These are phyloP conservation scores for Cyclophora punctaria DNA, from an alignment of 2,888 invertebrate species.

Conservation along the genomic window DNA sequence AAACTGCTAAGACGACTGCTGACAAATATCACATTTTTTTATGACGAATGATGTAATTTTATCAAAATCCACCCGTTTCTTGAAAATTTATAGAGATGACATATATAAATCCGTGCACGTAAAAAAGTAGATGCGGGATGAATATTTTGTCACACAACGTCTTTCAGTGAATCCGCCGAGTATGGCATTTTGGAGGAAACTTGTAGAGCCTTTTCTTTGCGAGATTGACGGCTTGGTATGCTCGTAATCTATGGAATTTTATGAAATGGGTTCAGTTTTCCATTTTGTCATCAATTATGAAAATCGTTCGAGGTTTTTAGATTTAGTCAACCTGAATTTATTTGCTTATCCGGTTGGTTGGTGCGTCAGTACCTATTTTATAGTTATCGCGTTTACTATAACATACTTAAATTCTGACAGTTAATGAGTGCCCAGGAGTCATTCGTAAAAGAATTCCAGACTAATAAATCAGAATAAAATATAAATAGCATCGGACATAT, in stretches of 20 bases:
- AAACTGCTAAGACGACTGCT: too few relatives aligned
- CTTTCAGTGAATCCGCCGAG: slow-evolving; percentile 1
- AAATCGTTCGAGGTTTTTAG: too few relatives aligned
- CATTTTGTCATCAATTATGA: too few relatives aligned
- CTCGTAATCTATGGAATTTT: slow-evolving; percentile 2
- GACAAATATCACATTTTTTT: slow-evolving; percentile 20
- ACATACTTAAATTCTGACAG: too few relatives aligned
- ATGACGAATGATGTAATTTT: slow-evolving; percentile 30
- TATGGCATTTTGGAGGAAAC: slow-evolving; percentile 14
- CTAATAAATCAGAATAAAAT: not conserved
- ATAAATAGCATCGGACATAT: slow-evolving; percentile 11
- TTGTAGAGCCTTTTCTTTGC: slow-evolving; percentile 17
- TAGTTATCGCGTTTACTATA: too few relatives aligned
- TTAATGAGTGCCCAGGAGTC: too few relatives aligned
- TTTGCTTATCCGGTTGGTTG: too few relatives aligned
- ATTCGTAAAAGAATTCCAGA: too few relatives aligned
- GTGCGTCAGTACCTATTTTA: too few relatives aligned
- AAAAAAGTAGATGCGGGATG: slow-evolving; percentile 32
- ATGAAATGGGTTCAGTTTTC: not conserved
- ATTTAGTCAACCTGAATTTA: too few relatives aligned
- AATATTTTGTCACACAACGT: slow-evolving; percentile 30
- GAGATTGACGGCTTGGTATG: not conserved
- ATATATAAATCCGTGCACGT: slow-evolving; percentile 42
- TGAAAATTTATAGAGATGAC: slow-evolving; percentile 27
- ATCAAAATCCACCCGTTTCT: slow-evolving; percentile 32